Base-by-base conservation (phyloP, 2,113 vertebrate species). In the Colinus virginianus region DNA sequence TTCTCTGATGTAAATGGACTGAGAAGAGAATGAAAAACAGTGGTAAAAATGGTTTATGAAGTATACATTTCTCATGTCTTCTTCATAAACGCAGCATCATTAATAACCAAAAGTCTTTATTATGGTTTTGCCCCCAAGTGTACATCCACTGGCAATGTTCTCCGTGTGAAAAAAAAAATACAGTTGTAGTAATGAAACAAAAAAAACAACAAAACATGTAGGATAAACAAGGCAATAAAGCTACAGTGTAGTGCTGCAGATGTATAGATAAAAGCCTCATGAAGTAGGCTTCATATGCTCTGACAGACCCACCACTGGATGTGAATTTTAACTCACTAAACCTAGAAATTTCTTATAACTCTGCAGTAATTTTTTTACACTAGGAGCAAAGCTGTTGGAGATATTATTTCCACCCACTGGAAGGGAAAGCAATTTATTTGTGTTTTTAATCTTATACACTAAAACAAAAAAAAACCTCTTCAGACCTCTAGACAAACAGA, bases 371-470 rank as follows among this genome's bases (percentile, higher is more conserved):
- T 74, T 48, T 66, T 69, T 46, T 13, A 23, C 12, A 6, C 19
- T 55, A 40, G 17, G 55, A 67, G 63, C 3, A 78, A 84, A 93
- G 28, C 63, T 48, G 13, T 48, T 43, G 20, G 28, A 92, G 55
- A 14, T 78, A 66, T 55, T 77, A 49, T 42, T 92, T 96, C 38
- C 46, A 92, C 28, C 32, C 75, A 70, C 81, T 79, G 64, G 13
- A 25, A 77, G 48, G 17, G 67, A 89, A 75, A 40, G 56, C 42
- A 89, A 76, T 74, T 80, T 74, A 26, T 90, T 88, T 93, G n/a
- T 77, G 55, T 13, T 78, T 96, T 89, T 92, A 87, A 90, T 94
- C 84, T 82, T 79, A 67, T 51, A 59, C 22, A 36, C 93, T 78
- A 82, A 93, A 94, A 69, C 36, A 84, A 91, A 92, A 22, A 53